Percentiles rank a stretch among this genome's conserved stretches.
Evolutionary conservation across 53 echinoderm and acorn worm species (phyloP).

Genomic region (Zoroaster sp.): DNA sequence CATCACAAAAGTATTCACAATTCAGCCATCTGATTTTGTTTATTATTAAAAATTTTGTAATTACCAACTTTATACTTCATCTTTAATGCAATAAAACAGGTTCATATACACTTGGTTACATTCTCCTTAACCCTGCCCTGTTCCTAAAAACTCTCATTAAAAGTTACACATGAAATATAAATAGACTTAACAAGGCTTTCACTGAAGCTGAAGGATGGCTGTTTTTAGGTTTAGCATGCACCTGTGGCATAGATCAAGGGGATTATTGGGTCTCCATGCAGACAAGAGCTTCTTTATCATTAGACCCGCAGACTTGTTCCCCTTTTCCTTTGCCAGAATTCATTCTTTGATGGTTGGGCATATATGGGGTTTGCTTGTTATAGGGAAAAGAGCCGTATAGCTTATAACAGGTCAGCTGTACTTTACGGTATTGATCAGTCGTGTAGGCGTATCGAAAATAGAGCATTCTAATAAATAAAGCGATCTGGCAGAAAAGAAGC

Average conservation of each 20-base stretch:
- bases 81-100: too few species aligned
- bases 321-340: not conserved
- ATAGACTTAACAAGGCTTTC: not conserved
- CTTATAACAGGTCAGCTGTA: not conserved
- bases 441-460: not conserved
- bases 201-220: not conserved
- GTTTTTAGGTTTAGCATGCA: slow-evolving; percentile 3
- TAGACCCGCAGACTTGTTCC: not conserved
- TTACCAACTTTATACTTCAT: too few species aligned
- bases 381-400: not conserved
- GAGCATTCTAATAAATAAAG: not conserved
- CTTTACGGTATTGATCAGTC: not conserved
- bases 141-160: too few species aligned
- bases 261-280: not conserved
- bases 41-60: too few species aligned
- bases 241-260: slow-evolving; percentile 5
- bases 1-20: too few species aligned
- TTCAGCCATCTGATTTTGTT: too few species aligned
- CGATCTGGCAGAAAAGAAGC: not conserved
- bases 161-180: not conserved
- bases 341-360: not conserved
- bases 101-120: too few species aligned
- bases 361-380: not conserved
- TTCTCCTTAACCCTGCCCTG: too few species aligned
- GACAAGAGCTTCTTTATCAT: slow-evolving; percentile 37